Percentiles rank a stretch among this genome's conserved stretches.
phyloP scores from a whole-genome alignment of 2,888 invertebrate species.

The Campopleginae sp. region DNA sequence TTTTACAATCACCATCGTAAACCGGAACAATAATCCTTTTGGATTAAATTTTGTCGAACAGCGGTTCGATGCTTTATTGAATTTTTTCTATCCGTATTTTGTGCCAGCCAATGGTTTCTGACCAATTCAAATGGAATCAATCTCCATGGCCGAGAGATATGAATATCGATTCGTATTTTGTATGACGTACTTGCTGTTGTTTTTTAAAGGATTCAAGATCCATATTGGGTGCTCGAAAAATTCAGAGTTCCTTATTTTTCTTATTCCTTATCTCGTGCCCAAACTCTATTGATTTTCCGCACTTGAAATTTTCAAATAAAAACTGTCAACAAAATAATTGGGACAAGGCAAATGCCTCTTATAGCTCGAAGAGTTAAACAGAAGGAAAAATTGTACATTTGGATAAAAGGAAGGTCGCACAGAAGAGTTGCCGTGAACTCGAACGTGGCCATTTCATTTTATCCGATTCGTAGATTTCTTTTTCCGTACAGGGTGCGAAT shows the following conservation, averaged over 20 bases:
- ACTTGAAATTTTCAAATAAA: no score
- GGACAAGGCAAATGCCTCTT: no score
- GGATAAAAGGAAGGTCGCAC: background rate
- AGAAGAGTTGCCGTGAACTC: background rate
- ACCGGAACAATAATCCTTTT: background rate
- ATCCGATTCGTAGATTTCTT: background rate
- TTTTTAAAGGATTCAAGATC: background rate
- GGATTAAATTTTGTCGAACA: background rate
- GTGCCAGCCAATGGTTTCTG: background rate
- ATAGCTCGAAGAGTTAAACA: no score
- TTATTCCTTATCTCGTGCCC: background rate
- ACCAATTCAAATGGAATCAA: background rate
- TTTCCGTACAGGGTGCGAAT: conserved; percentile 17
- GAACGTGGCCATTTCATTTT: background rate
- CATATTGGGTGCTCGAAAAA: no score
- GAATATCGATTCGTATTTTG: background rate
- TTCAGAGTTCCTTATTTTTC: background rate
- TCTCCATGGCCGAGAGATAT: background rate
- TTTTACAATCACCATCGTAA: background rate
- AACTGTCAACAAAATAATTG: no score
- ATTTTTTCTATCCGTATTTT: background rate
- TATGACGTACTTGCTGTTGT: background rate
- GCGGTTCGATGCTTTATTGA: background rate
- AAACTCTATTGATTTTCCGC: background rate
- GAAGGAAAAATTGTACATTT: background rate